Conservation (phyloP, 2,888 invertebrate species). For the Drosophila mettleri region DNA sequence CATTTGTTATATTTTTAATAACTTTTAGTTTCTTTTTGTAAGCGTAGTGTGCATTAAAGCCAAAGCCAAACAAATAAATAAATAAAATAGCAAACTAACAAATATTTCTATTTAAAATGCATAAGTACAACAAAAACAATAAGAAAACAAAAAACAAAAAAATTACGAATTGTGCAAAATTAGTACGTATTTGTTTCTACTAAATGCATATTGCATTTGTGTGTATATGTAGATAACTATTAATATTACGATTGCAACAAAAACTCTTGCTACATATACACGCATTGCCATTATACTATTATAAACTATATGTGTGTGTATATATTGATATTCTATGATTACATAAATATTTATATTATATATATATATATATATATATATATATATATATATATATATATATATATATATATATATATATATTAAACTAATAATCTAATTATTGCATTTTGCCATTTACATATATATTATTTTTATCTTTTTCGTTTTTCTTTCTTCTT, state of each 20-base stretch:
- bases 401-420: conserved; percentile 71
- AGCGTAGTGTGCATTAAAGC: conserved; percentile 77
- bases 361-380: conserved; percentile 84
- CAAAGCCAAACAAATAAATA: conserved; percentile 77
- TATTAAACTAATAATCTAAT: conserved; percentile 82
- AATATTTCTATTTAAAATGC: conserved; percentile 74
- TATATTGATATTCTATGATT: conserved; percentile 70
- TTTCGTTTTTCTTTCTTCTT: conserved; percentile 85
- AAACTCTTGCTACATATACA: conserved; percentile 60
- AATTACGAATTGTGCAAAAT: conserved; percentile 64
- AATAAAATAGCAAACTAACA: conserved; percentile 77
- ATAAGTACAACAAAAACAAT: conserved; percentile 65
- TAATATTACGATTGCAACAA: conserved; percentile 26
- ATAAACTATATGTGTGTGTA: conserved; percentile 70
- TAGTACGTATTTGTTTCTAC: conserved; percentile 79
- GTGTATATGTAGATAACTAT: conserved; percentile 64
- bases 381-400: conserved; percentile 76
- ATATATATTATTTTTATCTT: conserved; percentile 85
- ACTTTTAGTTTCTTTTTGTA: conserved; percentile 55
- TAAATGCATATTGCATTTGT: conserved; percentile 74
- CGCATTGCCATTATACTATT: conserved; percentile 63
- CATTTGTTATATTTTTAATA: conserved; percentile 57
- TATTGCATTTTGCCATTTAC: conserved; percentile 85
- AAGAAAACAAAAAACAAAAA: conserved; percentile 21
- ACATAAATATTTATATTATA: conserved; percentile 58